phyloP scores from a whole-genome alignment of 2,888 invertebrate genomes.

The Eudemis profundana region DNA sequence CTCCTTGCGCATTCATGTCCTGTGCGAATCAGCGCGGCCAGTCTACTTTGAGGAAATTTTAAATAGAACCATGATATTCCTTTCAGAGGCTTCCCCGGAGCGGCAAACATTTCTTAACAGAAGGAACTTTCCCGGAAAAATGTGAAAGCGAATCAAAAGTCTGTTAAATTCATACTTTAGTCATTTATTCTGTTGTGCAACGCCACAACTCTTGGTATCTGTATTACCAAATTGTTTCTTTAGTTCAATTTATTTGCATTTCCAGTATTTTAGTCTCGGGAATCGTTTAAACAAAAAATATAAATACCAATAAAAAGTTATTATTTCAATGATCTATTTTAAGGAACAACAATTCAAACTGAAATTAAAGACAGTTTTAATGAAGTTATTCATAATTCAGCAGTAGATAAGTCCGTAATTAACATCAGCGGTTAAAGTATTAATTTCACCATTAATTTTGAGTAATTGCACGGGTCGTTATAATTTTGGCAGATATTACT shows the following conservation, averaged over 20 bases:
- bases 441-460: slow-evolving; percentile 84
- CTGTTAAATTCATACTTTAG: slow-evolving; percentile 17
- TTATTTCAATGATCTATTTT: not conserved
- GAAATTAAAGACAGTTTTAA: slow-evolving; percentile 58
- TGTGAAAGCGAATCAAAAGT: slow-evolving; percentile 25
- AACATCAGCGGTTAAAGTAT: slow-evolving; percentile 82
- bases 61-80: slow-evolving; percentile 45
- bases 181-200: slow-evolving; percentile 4
- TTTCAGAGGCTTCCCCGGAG: slow-evolving; percentile 31
- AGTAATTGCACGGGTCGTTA: slow-evolving; percentile 76
- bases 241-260: not conserved
- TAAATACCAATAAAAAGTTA: not conserved
- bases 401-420: slow-evolving; percentile 77
- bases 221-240: not conserved
- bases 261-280: not conserved
- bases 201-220: not conserved
- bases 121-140: slow-evolving; percentile 23
- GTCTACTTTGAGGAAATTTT: slow-evolving; percentile 53
- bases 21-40: slow-evolving; percentile 67
- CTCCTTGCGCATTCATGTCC: slow-evolving; percentile 68
- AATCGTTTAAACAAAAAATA: not conserved
- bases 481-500: slow-evolving; percentile 77
- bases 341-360: slow-evolving; percentile 24
- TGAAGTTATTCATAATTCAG: slow-evolving; percentile 60
- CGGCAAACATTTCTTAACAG: slow-evolving; percentile 31